Evolutionary conservation across 2,113 vertebrate genomes (phyloP).

Genomic region (Vicugna pacos): DNA sequence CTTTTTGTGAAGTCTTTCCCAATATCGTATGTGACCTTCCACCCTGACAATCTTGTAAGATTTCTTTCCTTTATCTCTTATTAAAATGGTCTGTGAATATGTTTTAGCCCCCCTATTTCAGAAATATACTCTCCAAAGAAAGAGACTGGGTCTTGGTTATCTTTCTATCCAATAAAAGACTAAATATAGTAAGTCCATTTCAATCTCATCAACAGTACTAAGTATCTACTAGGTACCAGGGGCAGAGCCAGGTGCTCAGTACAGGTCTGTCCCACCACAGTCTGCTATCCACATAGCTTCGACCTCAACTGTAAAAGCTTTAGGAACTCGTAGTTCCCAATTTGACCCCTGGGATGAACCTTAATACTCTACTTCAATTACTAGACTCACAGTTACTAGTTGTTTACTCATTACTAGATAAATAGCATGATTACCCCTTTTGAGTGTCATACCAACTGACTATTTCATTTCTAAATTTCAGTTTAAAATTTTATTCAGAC

Average conservation of each 20-base stretch:
- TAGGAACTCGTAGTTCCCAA: background rate
- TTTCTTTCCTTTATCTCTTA: conserved; percentile 14
- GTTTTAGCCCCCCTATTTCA: background rate
- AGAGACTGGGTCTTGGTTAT: background rate
- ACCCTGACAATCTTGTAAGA: background rate
- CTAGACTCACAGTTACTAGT: background rate
- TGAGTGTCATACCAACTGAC: background rate
- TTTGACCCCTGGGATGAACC: background rate
- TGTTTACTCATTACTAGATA: background rate
- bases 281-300: background rate
- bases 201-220: conserved; percentile 23
- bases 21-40: background rate
- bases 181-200: background rate
- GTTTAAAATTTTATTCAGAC: conserved; percentile 42
- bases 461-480: conserved; percentile 19
- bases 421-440: background rate
- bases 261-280: background rate
- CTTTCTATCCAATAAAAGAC: background rate
- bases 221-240: background rate
- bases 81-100: background rate
- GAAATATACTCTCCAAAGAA: conserved; percentile 2
- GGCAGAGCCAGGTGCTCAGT: background rate
- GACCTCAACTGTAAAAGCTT: conserved; percentile 13
- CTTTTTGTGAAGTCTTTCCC: background rate
- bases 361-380: conserved; percentile 7